Evolutionary conservation across 2,113 vertebrate genomes (phyloP).

Genomic region (Microcebus griseorufus): DNA sequence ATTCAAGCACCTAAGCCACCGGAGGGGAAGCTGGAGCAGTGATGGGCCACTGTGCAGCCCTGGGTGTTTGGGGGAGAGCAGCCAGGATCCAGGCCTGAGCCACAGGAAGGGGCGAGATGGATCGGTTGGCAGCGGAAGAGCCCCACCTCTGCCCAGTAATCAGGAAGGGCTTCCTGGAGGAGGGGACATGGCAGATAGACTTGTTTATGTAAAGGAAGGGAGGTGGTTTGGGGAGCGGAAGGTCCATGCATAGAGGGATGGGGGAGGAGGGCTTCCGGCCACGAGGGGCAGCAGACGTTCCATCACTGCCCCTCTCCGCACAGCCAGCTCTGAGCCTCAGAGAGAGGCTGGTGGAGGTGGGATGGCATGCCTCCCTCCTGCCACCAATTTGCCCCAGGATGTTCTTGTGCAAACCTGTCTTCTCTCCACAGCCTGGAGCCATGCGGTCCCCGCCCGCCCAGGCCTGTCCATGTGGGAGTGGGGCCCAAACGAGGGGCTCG

Average conservation of each 20-base stretch:
- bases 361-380: accelerated
- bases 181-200: conserved; percentile 30
- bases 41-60: not conserved
- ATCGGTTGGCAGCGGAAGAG: conserved; percentile 34
- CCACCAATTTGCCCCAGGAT: accelerated
- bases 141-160: conserved; percentile 54
- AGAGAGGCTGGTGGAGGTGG: accelerated
- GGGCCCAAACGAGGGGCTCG: not conserved
- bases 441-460: not conserved
- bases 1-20: too few species aligned
- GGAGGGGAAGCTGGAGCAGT: not conserved
- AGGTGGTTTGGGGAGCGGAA: conserved; percentile 21
- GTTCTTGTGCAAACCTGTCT: not conserved
- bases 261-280: not conserved
- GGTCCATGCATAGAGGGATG: not conserved
- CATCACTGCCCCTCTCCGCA: accelerated
- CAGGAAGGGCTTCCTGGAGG: conserved; percentile 66
- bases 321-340: not conserved
- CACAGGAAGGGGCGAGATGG: conserved; percentile 49
- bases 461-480: not conserved
- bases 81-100: not conserved
- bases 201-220: conserved; percentile 71
- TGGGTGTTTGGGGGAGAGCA: not conserved
- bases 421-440: not conserved
- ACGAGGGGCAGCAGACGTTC: accelerated